Evolutionary conservation across 2,113 vertebrate species (phyloP), one percentile per base, ranked within the genome.

Genomic region (Nestor notabilis): DNA sequence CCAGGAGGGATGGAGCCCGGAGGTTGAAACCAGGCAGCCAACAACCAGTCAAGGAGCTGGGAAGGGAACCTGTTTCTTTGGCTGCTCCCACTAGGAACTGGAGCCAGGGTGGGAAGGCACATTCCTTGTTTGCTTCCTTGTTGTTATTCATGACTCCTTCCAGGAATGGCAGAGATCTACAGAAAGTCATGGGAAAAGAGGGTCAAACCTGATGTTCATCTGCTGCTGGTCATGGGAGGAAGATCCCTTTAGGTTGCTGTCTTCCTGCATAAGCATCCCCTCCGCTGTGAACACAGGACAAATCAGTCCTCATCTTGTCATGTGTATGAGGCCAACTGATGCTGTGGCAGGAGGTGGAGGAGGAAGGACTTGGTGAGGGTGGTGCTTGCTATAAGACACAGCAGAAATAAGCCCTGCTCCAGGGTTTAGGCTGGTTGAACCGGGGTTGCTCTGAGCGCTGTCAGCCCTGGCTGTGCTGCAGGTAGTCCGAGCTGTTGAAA

Each of bases 331-430:
- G 35, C 70, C 35, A 76, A 5, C 28, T 13, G 21, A 28, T 94
- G 81, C 13, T 2, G 0, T 10, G 35, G 27, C 37, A 80, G 77
- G 43, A 75, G 63, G 10, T 28, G 31, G 74, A 77, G 29, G 60
- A 66, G 35, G 44, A 56, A 18, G 18, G 60, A 29, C 16, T n/a
- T 53, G 53, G 28, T 33, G 20, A 17, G 41, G 47, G 43, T 0
- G 58, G 7, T 28, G 35, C 19, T 12, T 47, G 25, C 61, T 35
- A 0, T 44, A 19, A 24, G 33, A 5, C 24, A 58, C 43, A 28
- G 24, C 72, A 60, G 50, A 60, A 44, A 12, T 10, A 28, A 1
- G 5, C 7, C 11, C 2, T 0, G 1, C 29, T 50, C 33, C 13
- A 8, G 39, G 10, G 9, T 79, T 66, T 37, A 5, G 9, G 4